Evolutionary conservation across 2,113 vertebrate species (phyloP), one percentile per base, ranked within the genome.

Genomic region (Mus spicilegus): DNA sequence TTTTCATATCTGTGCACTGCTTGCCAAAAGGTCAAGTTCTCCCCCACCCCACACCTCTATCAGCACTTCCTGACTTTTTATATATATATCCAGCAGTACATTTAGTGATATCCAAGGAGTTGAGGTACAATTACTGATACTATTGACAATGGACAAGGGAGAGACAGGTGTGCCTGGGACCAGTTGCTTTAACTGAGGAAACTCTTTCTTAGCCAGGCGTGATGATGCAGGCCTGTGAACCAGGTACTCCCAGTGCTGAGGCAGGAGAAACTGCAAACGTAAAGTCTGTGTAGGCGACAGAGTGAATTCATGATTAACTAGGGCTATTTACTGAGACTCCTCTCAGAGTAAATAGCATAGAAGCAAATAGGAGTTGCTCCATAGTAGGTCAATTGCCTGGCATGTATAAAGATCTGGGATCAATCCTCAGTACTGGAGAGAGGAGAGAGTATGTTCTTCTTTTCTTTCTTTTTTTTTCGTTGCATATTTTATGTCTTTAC

Each of bases 21-120:
- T 87, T 97, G 95, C 97, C 97, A 97, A 26, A 96, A 97, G 97
- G 89, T 97, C 95, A 93, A 80, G 92, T 97, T 98, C 96, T 96
- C 92, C 82, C 61, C 92, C 88, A 42, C 42, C 42, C 42, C 42
- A 42, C 61, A 5, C 97, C 88, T 46, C 85, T 91, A 42, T 95
- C 92, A 96, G 85, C 51, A 42, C 89, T 84, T 56, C 76, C 87
- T 39, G 58, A 58, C 20, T 24, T 39, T 67, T 81, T 86, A 46
- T 65, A 7, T 61, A 22, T 63, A 39, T 54, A 84, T 70, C 69
- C 82, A 49, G 19, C 12, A 19, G 76, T 61, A 42, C 36, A 10
- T 65, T 86, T 49, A 54, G 36, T 87, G 10, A 56, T 16, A 36
- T 26, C 28, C 36, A 61, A 88, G 78, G 42, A 69, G 36, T 8